Base-by-base conservation (phyloP, 2,113 vertebrate genomes). In the Synchiropus splendidus region DNA sequence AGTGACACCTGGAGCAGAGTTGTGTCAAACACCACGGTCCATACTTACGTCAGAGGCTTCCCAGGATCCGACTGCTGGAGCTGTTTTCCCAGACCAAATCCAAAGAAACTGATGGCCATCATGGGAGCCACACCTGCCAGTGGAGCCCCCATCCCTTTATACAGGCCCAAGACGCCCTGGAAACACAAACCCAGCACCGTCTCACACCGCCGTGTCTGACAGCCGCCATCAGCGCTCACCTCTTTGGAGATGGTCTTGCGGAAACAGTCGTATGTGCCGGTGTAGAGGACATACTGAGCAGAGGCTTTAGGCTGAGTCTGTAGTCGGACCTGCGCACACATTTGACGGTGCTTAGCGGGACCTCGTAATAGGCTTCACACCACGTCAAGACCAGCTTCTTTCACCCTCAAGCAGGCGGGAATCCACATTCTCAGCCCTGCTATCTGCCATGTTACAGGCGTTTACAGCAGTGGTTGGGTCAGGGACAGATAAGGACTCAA, bases 101-200 rank as follows among this genome's bases (percentile, higher is more conserved):
- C 84, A n/a, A 87, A 84, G 71, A 88, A 88, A 17, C 81, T 79
- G 67, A 88, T 69, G 31, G 86, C 85, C 81, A 85, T 87, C 77
- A 88, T 85, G 0, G 86, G 86, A 31, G 84, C 81, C 12, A 80
- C 76, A 1, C 81, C 78, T 0, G 75, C 77, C 54, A 88, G 65
- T 0, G 86, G 86, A 6, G 82, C 85, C 1, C 77, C 83, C 85
- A 88, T 85, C 0, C 86, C 86, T 60, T 77, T 88, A 51, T 88
- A 88, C 9, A 88, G 71, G 4, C 86, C 86, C 15, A 76, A 48
- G 18, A 85, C 1, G 3, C 86, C 83, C 86, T 87, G 36, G 2
- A 70, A 14, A 54, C 41, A 68, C 42, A 58, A 21, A 54, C 31
- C 68, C 31, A 41, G 39, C 40, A 53, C 17, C 33, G 35, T 59